Percentiles rank a stretch among this genome's conserved stretches.
Evolutionary conservation across 1,140 invertebrate genomes (phyloP).

Genomic region (Maconellicoccus hirsutus): DNA sequence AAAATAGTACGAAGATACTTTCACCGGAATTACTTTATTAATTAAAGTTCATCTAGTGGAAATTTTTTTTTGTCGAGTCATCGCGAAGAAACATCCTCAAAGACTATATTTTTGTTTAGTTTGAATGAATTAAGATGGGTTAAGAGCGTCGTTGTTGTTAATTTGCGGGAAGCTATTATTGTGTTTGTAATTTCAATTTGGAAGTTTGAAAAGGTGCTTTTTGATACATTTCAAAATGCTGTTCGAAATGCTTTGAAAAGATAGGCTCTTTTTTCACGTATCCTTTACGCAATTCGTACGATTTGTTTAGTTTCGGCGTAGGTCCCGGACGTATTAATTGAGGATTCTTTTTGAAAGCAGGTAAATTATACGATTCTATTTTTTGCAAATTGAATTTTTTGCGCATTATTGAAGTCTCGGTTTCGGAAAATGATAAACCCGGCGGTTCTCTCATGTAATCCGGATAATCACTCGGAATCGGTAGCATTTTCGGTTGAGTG

Average conservation of each 20-base stretch:
- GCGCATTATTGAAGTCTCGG: background rate
- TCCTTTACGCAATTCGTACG: background rate
- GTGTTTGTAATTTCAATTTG: background rate
- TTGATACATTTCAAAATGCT: background rate
- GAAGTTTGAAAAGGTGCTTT: background rate
- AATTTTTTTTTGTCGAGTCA: too few relatives aligned
- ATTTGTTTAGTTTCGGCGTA: background rate
- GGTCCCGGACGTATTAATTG: background rate
- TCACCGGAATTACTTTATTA: too few relatives aligned
- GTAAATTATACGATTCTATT: background rate
- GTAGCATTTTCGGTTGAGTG: conserved; percentile 14
- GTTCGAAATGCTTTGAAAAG: background rate
- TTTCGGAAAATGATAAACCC: background rate
- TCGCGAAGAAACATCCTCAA: too few relatives aligned
- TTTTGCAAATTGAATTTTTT: background rate
- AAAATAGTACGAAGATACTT: too few relatives aligned
- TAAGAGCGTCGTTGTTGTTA: too few relatives aligned
- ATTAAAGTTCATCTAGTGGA: too few relatives aligned
- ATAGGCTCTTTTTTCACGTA: background rate
- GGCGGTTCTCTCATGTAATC: background rate
- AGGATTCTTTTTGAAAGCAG: background rate
- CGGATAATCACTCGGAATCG: conserved; percentile 18
- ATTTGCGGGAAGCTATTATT: background rate
- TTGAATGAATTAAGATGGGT: too few relatives aligned
- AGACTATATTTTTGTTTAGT: too few relatives aligned